Evolutionary conservation across 2,113 vertebrate species (phyloP).

Genomic region (Ctenomys sociabilis): DNA sequence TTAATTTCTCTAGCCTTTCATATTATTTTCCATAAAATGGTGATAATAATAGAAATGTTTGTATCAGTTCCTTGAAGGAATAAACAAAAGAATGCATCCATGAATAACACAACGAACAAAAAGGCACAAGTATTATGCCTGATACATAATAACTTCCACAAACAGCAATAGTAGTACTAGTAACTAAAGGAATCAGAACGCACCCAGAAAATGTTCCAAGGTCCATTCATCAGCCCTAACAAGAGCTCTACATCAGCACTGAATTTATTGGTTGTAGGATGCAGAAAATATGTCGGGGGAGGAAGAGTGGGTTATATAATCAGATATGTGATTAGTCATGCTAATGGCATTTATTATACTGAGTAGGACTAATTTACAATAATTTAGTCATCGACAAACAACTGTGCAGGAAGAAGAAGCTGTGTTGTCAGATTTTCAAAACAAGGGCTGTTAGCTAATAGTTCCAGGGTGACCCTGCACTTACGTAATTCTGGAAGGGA

Average conservation of each 20-base stretch:
- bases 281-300: neutral
- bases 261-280: conserved; percentile 14
- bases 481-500: neutral
- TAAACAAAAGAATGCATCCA: neutral
- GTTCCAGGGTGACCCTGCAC: neutral
- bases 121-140: neutral
- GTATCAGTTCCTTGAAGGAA: neutral
- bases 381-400: conserved; percentile 74
- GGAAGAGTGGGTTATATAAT: conserved; percentile 58
- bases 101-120: neutral
- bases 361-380: conserved; percentile 70
- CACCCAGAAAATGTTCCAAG: neutral
- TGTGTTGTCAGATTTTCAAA: conserved; percentile 11
- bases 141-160: neutral
- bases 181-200: neutral
- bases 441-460: neutral
- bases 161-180: too few species aligned
- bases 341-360: conserved; percentile 73
- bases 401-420: conserved; percentile 40
- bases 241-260: conserved; percentile 5
- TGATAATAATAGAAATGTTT: neutral
- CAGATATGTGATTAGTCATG: conserved; percentile 77
- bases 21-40: neutral
- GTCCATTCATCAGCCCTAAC: conserved; percentile 51
- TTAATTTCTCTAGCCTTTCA: neutral